These are phyloP conservation scores for Paramacrobiotus metropolitanus DNA, from an alignment of 1,140 invertebrate species.

Conservation along the genomic window DNA sequence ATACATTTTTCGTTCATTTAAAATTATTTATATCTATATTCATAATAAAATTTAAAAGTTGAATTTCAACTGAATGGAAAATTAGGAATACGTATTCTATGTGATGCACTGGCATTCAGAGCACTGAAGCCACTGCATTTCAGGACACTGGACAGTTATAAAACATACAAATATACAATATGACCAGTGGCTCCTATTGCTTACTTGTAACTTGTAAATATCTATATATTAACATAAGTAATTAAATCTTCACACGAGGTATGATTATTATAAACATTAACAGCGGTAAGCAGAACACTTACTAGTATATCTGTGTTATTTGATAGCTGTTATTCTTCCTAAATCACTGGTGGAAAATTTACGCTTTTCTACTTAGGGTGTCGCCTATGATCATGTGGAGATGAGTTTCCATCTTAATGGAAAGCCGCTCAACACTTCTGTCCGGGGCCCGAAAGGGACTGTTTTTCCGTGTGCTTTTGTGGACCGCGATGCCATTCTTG, in stretches of 20 bases:
- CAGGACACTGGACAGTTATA: too few species aligned
- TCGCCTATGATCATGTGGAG: constrained; percentile 87
- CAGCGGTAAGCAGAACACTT: neutral
- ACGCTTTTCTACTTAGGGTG: constrained; percentile 32
- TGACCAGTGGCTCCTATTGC: too few species aligned
- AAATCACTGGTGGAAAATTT: neutral
- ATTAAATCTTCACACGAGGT: neutral
- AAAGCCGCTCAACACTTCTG: constrained; percentile 51
- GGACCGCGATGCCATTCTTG: constrained; percentile 85
- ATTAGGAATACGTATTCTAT: too few species aligned
- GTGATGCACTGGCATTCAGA: too few species aligned
- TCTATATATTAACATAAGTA: neutral
- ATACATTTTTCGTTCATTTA: too few species aligned
- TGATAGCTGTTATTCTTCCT: constrained; percentile 13
- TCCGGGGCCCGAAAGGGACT: constrained; percentile 64
- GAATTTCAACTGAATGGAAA: too few species aligned
- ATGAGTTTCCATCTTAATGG: constrained; percentile 89
- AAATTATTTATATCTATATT: too few species aligned
- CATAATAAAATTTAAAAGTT: too few species aligned
- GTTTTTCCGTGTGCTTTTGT: constrained; percentile 60
- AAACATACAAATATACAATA: too few species aligned
- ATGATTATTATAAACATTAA: neutral
- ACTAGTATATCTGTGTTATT: constrained; percentile 8
- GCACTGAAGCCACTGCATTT: too few species aligned
- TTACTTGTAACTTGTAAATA: too few species aligned